These are phyloP conservation scores for Mesoligia furuncula DNA, from an alignment of 2,888 invertebrate genomes.

Conservation along the genomic window DNA sequence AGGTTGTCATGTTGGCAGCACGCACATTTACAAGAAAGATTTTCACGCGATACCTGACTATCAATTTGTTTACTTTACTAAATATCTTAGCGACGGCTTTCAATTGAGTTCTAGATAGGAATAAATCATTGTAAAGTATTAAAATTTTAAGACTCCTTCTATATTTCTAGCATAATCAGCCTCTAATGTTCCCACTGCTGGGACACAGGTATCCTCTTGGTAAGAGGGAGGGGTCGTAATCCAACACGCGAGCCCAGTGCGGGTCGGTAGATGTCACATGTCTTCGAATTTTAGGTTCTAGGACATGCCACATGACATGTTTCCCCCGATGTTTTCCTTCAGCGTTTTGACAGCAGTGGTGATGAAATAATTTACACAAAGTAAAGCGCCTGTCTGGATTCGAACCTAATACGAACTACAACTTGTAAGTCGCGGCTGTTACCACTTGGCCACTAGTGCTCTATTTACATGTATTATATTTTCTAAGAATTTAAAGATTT, in stretches of 20 bases:
- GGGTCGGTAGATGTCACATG: too few species aligned
- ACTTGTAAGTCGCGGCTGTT: background rate
- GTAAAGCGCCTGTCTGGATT: too few species aligned
- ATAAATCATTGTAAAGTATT: background rate
- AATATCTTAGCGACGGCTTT: constrained; percentile 28
- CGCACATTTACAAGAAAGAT: constrained; percentile 47
- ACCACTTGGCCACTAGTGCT: background rate
- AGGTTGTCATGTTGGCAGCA: constrained; percentile 57
- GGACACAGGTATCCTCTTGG: background rate
- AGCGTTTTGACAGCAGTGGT: background rate
- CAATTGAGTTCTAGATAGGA: background rate
- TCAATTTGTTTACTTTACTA: constrained; percentile 32
- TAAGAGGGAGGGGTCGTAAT: background rate
- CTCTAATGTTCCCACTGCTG: background rate
- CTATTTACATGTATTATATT: background rate
- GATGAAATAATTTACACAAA: background rate
- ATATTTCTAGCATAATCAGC: background rate
- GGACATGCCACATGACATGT: too few species aligned
- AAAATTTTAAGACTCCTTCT: background rate
- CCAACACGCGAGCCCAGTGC: too few species aligned
- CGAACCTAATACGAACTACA: too few species aligned
- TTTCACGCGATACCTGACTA: constrained; percentile 46
- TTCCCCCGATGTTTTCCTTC: background rate
- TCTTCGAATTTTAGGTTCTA: background rate
- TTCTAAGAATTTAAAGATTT: background rate